Evolutionary conservation across 2,113 vertebrate genomes (phyloP).

Genomic region (Egretta garzetta): DNA sequence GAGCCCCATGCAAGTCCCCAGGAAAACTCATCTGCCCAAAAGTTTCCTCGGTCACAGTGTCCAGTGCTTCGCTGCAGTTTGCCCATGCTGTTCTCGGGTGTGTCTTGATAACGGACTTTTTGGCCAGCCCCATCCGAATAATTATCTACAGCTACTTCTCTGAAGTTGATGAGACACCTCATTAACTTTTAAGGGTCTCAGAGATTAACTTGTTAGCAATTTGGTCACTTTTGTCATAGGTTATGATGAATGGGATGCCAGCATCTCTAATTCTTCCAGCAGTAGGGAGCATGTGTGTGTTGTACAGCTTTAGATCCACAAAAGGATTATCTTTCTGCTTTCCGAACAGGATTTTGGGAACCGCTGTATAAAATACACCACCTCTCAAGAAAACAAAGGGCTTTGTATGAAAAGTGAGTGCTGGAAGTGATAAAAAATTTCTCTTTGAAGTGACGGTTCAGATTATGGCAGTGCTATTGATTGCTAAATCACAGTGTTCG

Average conservation of each 20-base stretch:
- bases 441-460: background rate
- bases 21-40: background rate
- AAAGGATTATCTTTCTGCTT: background rate
- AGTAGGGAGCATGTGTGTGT: accelerated
- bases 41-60: accelerated
- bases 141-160: background rate
- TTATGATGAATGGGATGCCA: accelerated
- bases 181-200: background rate
- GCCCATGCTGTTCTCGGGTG: accelerated
- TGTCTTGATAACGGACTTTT: background rate
- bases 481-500: background rate
- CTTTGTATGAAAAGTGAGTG: background rate
- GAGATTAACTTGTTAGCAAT: background rate
- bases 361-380: background rate
- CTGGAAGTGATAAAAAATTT: background rate
- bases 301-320: background rate
- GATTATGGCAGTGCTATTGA: background rate
- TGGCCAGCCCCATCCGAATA: background rate
- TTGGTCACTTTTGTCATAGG: background rate
- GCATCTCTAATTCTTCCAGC: background rate
- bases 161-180: background rate
- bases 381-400: background rate
- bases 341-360: background rate
- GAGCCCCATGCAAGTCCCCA: background rate
- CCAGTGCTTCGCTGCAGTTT: accelerated